phyloP scores from a whole-genome alignment of 2,113 vertebrate species.

The Clupea harengus region DNA sequence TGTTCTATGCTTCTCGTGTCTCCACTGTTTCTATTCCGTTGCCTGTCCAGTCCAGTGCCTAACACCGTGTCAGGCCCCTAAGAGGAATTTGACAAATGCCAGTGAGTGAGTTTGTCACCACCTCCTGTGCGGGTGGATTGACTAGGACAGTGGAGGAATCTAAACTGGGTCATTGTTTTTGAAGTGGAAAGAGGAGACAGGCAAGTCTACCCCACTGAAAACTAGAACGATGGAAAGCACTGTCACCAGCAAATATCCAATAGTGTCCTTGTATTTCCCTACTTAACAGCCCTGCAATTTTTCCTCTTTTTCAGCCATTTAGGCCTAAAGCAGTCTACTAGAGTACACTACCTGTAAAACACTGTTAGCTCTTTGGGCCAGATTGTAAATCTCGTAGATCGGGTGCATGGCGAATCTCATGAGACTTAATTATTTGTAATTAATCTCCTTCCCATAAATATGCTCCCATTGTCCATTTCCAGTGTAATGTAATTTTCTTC shows the following conservation, averaged over 20 bases:
- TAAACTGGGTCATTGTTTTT: slow-evolving; percentile 49
- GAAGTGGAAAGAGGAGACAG: not conserved
- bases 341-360: not conserved
- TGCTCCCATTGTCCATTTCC: not conserved
- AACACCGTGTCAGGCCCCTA: slow-evolving; percentile 8
- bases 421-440: not conserved
- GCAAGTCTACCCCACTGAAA: not conserved
- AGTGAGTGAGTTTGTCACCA: slow-evolving; percentile 43
- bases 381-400: not conserved
- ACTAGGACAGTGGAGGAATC: slow-evolving; percentile 39
- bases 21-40: not conserved
- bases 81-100: slow-evolving; percentile 42
- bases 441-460: not conserved
- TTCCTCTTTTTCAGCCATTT: no score
- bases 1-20: not conserved
- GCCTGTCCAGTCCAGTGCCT: not conserved
- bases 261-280: slow-evolving; percentile 25
- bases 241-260: slow-evolving; percentile 32
- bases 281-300: not conserved
- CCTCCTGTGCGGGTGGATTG: slow-evolving; percentile 37
- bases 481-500: not conserved
- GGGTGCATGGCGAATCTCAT: not conserved
- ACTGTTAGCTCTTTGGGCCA: not conserved
- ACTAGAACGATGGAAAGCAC: slow-evolving; percentile 8
- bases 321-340: not conserved